These are phyloP conservation scores for Ptilonorhynchus violaceus DNA, from an alignment of 2,113 vertebrate species.

Conservation along the genomic window DNA sequence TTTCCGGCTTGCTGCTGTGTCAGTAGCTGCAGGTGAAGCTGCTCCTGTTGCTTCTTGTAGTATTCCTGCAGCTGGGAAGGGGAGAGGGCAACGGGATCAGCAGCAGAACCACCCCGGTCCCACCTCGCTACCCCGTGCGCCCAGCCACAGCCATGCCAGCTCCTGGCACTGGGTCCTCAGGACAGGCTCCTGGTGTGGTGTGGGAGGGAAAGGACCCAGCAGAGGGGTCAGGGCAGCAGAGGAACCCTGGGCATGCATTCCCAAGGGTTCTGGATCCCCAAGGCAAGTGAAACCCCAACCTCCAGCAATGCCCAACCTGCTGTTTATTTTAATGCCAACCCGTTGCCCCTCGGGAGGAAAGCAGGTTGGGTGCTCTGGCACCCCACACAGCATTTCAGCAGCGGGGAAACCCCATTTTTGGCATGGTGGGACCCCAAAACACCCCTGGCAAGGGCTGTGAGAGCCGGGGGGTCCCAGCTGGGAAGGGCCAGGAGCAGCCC, in stretches of 20 bases:
- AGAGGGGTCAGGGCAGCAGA: background rate
- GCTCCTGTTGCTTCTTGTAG: constrained; percentile 99
- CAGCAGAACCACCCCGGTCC: background rate
- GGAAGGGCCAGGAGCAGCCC: background rate
- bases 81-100: background rate
- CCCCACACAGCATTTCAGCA: rapidly evolving
- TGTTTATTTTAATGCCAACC: rapidly evolving
- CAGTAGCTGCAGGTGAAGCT: constrained; percentile 96
- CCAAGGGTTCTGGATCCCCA: background rate
- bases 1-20: constrained; percentile 93
- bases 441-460: rapidly evolving
- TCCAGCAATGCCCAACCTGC: background rate
- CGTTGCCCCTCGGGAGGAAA: rapidly evolving
- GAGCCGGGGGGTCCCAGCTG: background rate
- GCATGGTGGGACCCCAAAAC: background rate
- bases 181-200: background rate
- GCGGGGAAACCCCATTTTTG: background rate
- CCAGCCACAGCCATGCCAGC: background rate
- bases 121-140: background rate
- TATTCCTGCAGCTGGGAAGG: constrained; percentile 91
- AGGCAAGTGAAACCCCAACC: background rate
- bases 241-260: background rate
- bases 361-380: background rate
- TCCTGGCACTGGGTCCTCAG: background rate
- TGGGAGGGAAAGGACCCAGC: background rate